These are phyloP conservation scores for Pristionchus arcanus DNA, from an alignment of 2,888 invertebrate genomes.

Conservation along the genomic window DNA sequence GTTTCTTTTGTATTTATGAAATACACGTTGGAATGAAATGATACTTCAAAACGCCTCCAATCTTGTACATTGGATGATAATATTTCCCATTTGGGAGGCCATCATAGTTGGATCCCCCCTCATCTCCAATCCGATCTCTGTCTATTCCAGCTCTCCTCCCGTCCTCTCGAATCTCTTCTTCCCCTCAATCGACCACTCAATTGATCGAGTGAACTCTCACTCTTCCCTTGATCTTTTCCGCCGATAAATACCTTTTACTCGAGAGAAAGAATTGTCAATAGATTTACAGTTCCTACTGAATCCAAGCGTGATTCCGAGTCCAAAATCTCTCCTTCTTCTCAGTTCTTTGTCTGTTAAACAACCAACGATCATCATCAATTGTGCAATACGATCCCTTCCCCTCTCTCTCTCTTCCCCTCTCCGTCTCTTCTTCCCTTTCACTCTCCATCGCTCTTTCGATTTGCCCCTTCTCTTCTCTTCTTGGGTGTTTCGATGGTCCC, in stretches of 20 bases:
- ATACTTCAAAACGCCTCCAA: too few relatives aligned
- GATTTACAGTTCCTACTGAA: not conserved
- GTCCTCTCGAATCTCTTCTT: not conserved
- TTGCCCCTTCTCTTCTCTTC: constrained; percentile 26
- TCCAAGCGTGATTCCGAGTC: not conserved
- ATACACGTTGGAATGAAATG: too few relatives aligned
- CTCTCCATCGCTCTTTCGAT: not conserved
- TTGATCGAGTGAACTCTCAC: constrained; percentile 39
- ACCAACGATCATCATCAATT: constrained; percentile 12
- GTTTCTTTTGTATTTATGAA: too few relatives aligned
- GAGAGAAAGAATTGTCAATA: not conserved
- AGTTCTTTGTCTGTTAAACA: constrained; percentile 5
- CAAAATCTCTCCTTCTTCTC: not conserved
- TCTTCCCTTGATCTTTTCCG: constrained; percentile 21
- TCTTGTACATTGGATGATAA: too few relatives aligned
- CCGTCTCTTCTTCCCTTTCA: not conserved
- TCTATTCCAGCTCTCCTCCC: constrained; percentile 6
- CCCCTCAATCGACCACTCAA: constrained; percentile 28
- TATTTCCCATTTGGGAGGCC: too few relatives aligned
- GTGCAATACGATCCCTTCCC: constrained; percentile 21
- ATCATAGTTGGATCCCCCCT: too few relatives aligned
- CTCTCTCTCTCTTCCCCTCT: not conserved
- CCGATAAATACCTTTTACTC: constrained; percentile 6
- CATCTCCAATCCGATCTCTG: not conserved
- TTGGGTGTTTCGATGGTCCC: constrained; percentile 17